These are phyloP conservation scores for Lissonota sp. DNA, from an alignment of 2,888 invertebrate genomes.

Conservation along the genomic window DNA sequence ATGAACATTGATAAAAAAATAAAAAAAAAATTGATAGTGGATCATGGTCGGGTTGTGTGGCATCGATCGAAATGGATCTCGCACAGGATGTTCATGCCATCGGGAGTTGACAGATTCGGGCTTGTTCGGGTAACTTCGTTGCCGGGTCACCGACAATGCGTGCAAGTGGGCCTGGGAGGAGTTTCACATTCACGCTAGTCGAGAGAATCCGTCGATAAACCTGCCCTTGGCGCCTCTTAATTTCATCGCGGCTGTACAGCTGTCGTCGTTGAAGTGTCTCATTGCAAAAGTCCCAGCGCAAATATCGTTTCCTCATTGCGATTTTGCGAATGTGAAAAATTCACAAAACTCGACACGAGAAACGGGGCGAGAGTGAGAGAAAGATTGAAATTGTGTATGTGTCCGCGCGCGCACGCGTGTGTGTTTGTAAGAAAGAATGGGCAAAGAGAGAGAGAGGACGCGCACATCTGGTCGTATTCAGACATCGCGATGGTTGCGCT, in stretches of 20 bases:
- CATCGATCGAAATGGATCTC: slow-evolving; percentile 69
- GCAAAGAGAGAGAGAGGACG: neutral
- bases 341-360: no score
- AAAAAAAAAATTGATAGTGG: slow-evolving; percentile 5
- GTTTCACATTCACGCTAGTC: slow-evolving; percentile 71
- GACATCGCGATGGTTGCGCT: slow-evolving; percentile 50
- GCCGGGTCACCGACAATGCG: slow-evolving; percentile 67
- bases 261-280: no score
- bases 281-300: no score
- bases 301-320: no score
- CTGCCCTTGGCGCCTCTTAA: slow-evolving; percentile 39
- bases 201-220: slow-evolving; percentile 71
- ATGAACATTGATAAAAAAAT: neutral
- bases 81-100: slow-evolving; percentile 49
- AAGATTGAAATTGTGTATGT: no score
- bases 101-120: slow-evolving; percentile 69
- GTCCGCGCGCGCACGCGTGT: no score
- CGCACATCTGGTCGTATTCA: slow-evolving; percentile 20
- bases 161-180: slow-evolving; percentile 70
- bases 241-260: no score
- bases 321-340: no score
- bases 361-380: no score
- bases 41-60: slow-evolving; percentile 40
- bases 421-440: neutral
- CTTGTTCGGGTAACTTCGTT: slow-evolving; percentile 73